Conservation (phyloP, 2,888 invertebrate species). For the Agriotes lineatus region DNA sequence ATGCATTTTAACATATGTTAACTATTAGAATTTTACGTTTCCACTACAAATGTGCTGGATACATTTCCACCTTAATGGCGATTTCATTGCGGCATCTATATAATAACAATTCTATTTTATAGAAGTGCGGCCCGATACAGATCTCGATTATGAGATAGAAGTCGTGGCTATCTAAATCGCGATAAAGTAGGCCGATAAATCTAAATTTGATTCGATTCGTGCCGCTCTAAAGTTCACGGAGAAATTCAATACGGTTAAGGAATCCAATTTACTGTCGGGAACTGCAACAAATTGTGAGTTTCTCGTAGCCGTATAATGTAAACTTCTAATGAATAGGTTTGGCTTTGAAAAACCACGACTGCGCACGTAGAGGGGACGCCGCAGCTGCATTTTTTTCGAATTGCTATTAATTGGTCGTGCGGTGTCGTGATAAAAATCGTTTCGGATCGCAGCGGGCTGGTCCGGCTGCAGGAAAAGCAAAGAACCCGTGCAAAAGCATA, state of each 20-base stretch:
- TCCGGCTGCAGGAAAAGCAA: background rate
- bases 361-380: background rate
- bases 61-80: too few species aligned
- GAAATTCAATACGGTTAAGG: conserved; percentile 39
- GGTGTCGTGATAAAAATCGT: background rate
- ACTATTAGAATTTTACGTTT: too few species aligned
- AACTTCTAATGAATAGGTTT: conserved; percentile 18
- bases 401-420: conserved; percentile 16
- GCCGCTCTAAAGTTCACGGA: conserved; percentile 46
- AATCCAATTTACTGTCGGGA: conserved; percentile 32
- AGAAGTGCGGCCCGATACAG: conserved; percentile 33
- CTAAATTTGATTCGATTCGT: conserved; percentile 50
- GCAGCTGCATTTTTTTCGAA: background rate
- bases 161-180: conserved; percentile 51
- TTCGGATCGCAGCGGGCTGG: too few species aligned
- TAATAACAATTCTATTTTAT: conserved; percentile 23
- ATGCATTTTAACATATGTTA: too few species aligned
- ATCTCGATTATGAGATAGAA: conserved; percentile 49
- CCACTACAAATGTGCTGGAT: too few species aligned
- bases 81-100: background rate
- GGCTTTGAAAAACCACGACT: conserved; percentile 4
- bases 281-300: conserved; percentile 33
- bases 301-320: conserved; percentile 8
- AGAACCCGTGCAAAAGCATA: background rate
- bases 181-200: conserved; percentile 53